These are phyloP conservation scores for Pasiphila rectangulata DNA, from an alignment of 2,888 invertebrate genomes.

Conservation along the genomic window DNA sequence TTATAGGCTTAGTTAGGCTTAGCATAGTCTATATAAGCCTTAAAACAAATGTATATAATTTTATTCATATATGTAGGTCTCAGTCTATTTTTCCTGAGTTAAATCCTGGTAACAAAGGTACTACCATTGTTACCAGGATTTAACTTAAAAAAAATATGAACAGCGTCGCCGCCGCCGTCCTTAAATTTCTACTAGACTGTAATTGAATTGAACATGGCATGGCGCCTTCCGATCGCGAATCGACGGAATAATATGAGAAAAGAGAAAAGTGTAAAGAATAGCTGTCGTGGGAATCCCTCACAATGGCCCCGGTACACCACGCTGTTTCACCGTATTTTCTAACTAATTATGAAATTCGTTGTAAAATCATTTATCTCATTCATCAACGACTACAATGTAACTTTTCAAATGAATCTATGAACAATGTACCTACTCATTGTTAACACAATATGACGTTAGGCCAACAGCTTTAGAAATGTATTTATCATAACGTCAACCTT, in stretches of 20 bases:
- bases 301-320: conserved; percentile 67
- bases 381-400: conserved; percentile 6
- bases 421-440: no score
- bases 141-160: no score
- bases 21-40: no score
- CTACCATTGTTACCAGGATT: no score
- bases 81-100: no score
- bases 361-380: conserved; percentile 21
- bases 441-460: no score
- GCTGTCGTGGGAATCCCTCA: conserved; percentile 65
- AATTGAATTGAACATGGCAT: conserved; percentile 49
- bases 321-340: conserved; percentile 75
- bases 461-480: no score
- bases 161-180: neutral
- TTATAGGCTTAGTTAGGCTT: no score
- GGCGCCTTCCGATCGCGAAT: conserved; percentile 62
- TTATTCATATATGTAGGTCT: no score
- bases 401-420: neutral
- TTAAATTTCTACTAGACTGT: conserved; percentile 33
- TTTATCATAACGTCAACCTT: no score
- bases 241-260: conserved; percentile 68
- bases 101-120: no score
- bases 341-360: conserved; percentile 58
- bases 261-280: conserved; percentile 78
- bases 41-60: no score